Evolutionary conservation across 2,888 invertebrate species (phyloP).

Genomic region (Lochmaea capreae): DNA sequence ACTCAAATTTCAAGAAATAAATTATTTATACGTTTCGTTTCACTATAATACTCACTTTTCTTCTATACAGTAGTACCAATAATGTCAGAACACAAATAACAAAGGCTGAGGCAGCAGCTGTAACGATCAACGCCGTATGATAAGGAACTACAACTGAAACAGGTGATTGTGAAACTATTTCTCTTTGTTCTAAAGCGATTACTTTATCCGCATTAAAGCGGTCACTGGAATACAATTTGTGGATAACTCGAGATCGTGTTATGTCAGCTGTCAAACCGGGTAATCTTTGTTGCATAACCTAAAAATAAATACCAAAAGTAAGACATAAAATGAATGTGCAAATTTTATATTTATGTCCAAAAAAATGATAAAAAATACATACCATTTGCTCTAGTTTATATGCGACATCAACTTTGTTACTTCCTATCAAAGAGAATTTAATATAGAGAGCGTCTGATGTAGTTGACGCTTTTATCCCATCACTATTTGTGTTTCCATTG

Average conservation of each 20-base stretch:
- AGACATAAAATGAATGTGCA: neutral
- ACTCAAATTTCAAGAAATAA: too few species aligned
- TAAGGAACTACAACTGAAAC: conserved; percentile 78
- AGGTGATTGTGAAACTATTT: conserved; percentile 76
- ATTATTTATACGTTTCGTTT: too few species aligned
- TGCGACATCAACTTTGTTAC: conserved; percentile 81
- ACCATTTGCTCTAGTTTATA: conserved; percentile 85
- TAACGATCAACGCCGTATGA: conserved; percentile 81
- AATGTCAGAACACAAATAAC: conserved; percentile 82
- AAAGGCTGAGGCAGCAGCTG: conserved; percentile 83
- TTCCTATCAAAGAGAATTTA: conserved; percentile 77
- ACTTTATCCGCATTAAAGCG: conserved; percentile 55
- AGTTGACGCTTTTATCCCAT: conserved; percentile 69
- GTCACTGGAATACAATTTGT: conserved; percentile 65
- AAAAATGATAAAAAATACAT: conserved; percentile 50
- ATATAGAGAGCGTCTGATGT: conserved; percentile 68
- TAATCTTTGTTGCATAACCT: conserved; percentile 67
- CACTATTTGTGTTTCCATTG: conserved; percentile 63
- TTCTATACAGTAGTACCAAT: conserved; percentile 79
- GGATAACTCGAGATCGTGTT: conserved; percentile 74
- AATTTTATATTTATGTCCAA: neutral
- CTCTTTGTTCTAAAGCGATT: conserved; percentile 73
- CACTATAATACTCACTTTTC: conserved; percentile 65
- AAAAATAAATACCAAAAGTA: conserved; percentile 37
- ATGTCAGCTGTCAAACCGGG: conserved; percentile 72